phyloP scores from a whole-genome alignment of 2,113 vertebrate genomes.

The Xiphophorus couchianus region DNA sequence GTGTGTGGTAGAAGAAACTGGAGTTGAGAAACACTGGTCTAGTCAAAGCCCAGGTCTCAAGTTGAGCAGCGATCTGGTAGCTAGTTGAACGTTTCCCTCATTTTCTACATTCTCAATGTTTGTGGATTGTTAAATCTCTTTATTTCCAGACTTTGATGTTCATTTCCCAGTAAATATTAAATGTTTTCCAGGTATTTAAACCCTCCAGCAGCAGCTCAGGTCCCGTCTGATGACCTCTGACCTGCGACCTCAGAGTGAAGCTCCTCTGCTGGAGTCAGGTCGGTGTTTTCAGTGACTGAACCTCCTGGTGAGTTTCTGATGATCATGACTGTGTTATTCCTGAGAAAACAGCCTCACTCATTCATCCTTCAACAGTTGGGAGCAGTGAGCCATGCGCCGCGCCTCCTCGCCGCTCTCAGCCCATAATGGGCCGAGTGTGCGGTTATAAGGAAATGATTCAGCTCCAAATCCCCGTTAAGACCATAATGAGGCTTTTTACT shows the following conservation, averaged over 20 bases:
- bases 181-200: background rate
- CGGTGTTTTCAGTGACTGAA: background rate
- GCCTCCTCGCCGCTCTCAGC: background rate
- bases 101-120: no score
- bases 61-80: no score
- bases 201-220: no score
- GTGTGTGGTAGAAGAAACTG: no score
- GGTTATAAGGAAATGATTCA: constrained; percentile 56
- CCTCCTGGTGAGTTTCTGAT: constrained; percentile 19
- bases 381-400: constrained; percentile 5
- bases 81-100: no score
- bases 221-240: background rate
- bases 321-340: constrained; percentile 32
- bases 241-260: background rate
- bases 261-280: background rate
- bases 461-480: constrained; percentile 63
- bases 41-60: background rate
- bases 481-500: constrained; percentile 60
- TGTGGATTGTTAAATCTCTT: no score
- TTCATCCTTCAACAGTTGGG: constrained; percentile 46
- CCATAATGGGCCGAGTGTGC: constrained; percentile 45
- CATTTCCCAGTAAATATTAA: no score
- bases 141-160: no score
- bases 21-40: no score
- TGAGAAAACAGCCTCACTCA: constrained; percentile 41